Evolutionary conservation across 2,797 vertebrate genomes (phyloP), one percentile per base, ranked within the genome.

Genomic region (Alauda arvensis): DNA sequence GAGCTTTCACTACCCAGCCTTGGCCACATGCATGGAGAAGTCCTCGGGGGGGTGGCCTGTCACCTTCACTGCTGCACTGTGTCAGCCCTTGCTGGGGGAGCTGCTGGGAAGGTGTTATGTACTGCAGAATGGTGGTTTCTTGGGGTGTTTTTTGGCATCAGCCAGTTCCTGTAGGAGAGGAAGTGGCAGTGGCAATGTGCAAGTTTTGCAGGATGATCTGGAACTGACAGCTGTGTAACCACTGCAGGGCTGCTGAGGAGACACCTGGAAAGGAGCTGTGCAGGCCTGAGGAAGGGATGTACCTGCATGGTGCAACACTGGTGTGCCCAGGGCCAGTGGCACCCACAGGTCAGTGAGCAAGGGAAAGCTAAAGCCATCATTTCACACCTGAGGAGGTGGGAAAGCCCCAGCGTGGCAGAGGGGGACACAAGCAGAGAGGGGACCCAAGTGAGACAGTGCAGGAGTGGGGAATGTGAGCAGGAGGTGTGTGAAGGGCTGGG

Each of bases 41-140:
- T 43, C 34, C 34, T 52, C 0, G 0, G 1, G n/a, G 6, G 9
- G 18, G 14, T 33, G 34, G 33, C 31, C 4, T 2, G 33, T 66
- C 31, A 25, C 37, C 40, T 8, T 7, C 3, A 17, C 45, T 66
- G 37, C 60, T 63, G 39, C 21, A 10, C 34, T 55, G 43, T 3
- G 29, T 60, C 75, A 78, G 53, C 12, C 13, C 16, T 60, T 7
- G 4, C 34, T 51, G 57, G 6, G 25, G 14, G 5, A 66, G 33
- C 53, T 67, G 49, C 67, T 51, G 24, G n/a, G 34, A 59, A 67
- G 53, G 24, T 48, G 59, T n/a, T 26, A 12, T 0, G 5, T 55
- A 20, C 59, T 40, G 46, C 55, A 81, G 28, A 39, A 33, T 7
- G 24, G 18, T 31, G n/a, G 14, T 57, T 85, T 85, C 74, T 85